Base-by-base conservation (phyloP, 2,113 vertebrate species). In the Heterochromis multidens region DNA sequence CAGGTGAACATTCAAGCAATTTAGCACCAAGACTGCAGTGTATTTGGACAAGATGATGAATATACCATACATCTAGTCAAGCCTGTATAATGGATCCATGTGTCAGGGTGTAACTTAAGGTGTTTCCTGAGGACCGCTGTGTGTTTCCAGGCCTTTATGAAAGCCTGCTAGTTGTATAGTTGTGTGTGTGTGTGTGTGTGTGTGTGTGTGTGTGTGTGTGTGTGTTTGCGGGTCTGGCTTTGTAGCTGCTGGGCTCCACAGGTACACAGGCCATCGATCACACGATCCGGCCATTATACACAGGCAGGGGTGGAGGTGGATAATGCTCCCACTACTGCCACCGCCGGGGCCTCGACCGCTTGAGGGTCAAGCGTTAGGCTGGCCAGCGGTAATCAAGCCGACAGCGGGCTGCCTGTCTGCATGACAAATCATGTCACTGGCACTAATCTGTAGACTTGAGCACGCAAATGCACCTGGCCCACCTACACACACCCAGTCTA, bases 231-330 rank as follows among this genome's bases (percentile, higher is more conserved):
- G n/a, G 84, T 37, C 46, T 67, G 43, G 40, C 43, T 87, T 61
- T 86, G 81, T 81, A 58, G 88, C 88, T 82, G 88, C 89, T 72
- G 87, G 82, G 89, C 90, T 93, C 89, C 92, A 92, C 93, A 94
- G 91, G 93, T 94, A 90, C 89, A 87, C 90, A 91, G 91, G 88
- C 91, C 93, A 95, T 94, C 90, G 88, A 95, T 95, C 94, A 94
- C 89, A 85, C 85, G 29, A 85, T 8, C 91, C 54, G 77, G 87
- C 91, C 91, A 89, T 94, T 89, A 94, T 76, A 94, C 92, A 84
- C 89, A 91, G 88, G 90, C 90, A 85, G 91, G 83, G 90, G 89
- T 87, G 86, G 90, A 88, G 89, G 91, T 89, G 90, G 93, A 86
- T 91, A 91, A 92, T 85, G 94, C 89, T 90, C 91, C 92, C 90